Evolutionary conservation across 2,797 vertebrate species (phyloP), one percentile per base, ranked within the genome.

Genomic region (Danio choprae): DNA sequence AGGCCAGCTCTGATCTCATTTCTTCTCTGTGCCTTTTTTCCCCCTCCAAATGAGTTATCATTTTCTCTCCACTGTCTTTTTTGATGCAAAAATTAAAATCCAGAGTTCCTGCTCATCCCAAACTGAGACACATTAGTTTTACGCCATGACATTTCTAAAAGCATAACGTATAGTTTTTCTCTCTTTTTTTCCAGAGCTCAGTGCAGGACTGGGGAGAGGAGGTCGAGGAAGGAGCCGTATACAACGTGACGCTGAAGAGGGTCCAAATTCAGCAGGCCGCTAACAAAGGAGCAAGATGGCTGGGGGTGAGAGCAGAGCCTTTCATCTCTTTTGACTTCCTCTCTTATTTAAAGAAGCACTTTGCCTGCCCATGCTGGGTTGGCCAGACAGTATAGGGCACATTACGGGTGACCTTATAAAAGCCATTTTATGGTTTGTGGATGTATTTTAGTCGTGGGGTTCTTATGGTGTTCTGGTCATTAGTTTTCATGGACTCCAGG

Each of bases 161-260:
- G 48, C 59, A 68, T 80, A 60, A 46, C 48, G 75, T 40, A 70
- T 67, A 70, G 13, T 72, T 36, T 69, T 50, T 40, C 40, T 18
- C 20, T 64, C 69, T 29, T 29, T 29, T n/a, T 3, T 29, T 83
- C 84, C 94, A 99, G 96, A 97, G 93, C 94, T 97, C 96, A 4
- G 94, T 96, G 93, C 96, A 97, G 93, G 95, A 98, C 85, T 94
- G 95, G 95, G 97, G 96, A 86, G 96, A 98, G 94, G 97, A 98
- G 91, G 95, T 96, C 15, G 97, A 98, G 94, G 97, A 98, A 86
- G 97, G 96, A 84, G 97, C 97, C 79, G 88, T 98, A 88, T 99
- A 97, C 94, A 95, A 96, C 68, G 96, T 99, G 91, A 97, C 95
- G 69, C 95, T 99, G 78, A 97, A 96, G 88, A 95, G 94, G 91